Evolutionary conservation across 2,888 invertebrate genomes (phyloP), one percentile per base, ranked within the genome.

Genomic region (Magallana nippona): DNA sequence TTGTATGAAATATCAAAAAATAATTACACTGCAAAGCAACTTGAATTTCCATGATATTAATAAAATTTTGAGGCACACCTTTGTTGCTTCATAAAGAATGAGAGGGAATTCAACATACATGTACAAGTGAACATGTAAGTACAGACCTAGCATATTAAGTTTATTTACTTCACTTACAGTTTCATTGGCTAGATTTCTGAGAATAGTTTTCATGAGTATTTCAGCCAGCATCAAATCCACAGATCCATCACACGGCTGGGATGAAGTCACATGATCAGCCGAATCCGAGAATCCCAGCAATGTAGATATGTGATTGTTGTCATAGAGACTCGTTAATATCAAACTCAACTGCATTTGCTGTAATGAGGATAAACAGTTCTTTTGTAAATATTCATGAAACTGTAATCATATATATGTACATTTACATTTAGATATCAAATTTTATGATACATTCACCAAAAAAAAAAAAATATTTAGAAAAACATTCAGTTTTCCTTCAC

Each of bases 311-410:
- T 96, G 95, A 56, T 94, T 94, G 87, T 96, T 95, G 91, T 96
- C 96, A 90, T 96, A 96, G 71, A 96, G 94, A 91, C 96, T 96
- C 56, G 95, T 95, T 85, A 96, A 93, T 82, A 96, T 95, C 79
- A 96, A 96, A 82, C 95, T 95, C 86, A 96, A 93, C 85, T 96
- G 94, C 95, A 96, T 95, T 90, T 95, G 95, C 94, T 95, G 91
- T 22, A 84, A 86, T 81, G 27, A 55, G 71, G 58, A 77, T 55
- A 15, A 44, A 3, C 2, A 79, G 8, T 8, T 44, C 44, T 44
- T 27, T 27, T 8, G 8, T 44, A 44, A 44, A 44, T 44, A 44
- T 44, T 44, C 0, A 44, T 44, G 44, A 44, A 44, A 5, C 44
- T 44, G 44, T 44, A 44, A 44, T 44, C 44, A 44, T 44, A 44